These are phyloP conservation scores for Gorsachius goisagi DNA, from an alignment of 2,113 vertebrate species.

Conservation along the genomic window DNA sequence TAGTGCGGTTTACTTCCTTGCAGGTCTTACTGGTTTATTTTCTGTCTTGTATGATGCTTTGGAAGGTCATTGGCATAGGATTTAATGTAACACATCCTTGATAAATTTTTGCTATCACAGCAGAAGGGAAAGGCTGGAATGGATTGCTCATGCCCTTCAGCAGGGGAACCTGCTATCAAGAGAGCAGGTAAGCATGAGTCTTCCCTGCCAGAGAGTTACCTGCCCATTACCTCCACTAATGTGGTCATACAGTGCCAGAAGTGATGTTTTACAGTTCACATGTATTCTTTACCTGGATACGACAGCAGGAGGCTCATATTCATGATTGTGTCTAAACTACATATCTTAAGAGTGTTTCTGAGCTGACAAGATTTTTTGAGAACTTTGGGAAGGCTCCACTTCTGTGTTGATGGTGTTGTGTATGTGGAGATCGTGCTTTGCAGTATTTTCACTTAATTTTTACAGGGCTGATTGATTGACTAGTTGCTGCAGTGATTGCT, in stretches of 20 bases:
- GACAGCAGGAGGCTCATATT: background rate
- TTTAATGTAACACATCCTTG: background rate
- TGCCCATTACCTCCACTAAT: background rate
- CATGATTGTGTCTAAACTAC: background rate
- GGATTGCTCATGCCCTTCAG: background rate
- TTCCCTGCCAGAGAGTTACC: background rate
- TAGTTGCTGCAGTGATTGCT: background rate
- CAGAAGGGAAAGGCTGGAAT: background rate
- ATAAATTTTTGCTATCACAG: background rate
- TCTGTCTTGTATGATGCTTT: background rate
- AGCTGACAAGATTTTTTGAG: background rate
- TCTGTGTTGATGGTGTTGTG: background rate
- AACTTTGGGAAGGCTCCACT: background rate
- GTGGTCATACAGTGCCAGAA: background rate
- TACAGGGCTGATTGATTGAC: background rate
- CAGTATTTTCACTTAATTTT: background rate
- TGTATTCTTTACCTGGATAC: background rate
- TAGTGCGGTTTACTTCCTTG: background rate
- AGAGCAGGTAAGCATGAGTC: background rate
- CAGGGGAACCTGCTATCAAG: background rate
- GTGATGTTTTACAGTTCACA: accelerated
- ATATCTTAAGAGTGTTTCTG: background rate
- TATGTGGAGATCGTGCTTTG: background rate
- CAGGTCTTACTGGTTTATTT: background rate
- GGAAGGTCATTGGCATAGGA: background rate